Conservation (phyloP, 2,797 vertebrate species). For the Myoxocephalus aenaeus region DNA sequence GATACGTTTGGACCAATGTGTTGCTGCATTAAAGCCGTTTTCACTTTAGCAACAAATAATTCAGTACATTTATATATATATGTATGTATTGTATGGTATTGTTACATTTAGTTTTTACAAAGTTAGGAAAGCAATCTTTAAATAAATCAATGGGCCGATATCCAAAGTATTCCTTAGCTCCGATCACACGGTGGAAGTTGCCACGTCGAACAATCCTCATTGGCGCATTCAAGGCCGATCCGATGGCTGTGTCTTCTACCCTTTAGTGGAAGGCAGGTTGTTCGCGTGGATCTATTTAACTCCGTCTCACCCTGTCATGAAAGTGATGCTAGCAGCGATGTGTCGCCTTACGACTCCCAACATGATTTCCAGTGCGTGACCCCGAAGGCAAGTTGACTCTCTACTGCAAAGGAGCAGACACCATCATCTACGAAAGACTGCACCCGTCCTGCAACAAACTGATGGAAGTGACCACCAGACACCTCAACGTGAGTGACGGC, state of each 20-base stretch:
- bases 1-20: too few species aligned
- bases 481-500: constrained; percentile 87
- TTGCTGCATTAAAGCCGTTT: too few species aligned
- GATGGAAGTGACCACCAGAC: constrained; percentile 84
- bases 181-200: neutral
- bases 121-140: too few species aligned
- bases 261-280: neutral
- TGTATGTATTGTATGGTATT: too few species aligned
- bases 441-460: constrained; percentile 85
- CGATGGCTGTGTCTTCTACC: neutral
- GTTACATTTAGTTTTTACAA: too few species aligned
- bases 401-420: constrained; percentile 97
- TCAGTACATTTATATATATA: too few species aligned
- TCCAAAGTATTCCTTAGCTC: neutral
- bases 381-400: constrained; percentile 88
- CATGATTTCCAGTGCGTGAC: constrained; percentile 82
- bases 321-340: neutral
- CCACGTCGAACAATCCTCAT: neutral
- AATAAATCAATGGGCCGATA: too few species aligned
- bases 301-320: neutral
- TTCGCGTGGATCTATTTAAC: neutral
- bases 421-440: constrained; percentile 90
- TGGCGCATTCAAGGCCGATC: neutral
- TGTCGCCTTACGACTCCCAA: neutral
- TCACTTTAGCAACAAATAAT: too few species aligned